Conservation (phyloP, 2,797 vertebrate genomes). For the Falco rusticolus region DNA sequence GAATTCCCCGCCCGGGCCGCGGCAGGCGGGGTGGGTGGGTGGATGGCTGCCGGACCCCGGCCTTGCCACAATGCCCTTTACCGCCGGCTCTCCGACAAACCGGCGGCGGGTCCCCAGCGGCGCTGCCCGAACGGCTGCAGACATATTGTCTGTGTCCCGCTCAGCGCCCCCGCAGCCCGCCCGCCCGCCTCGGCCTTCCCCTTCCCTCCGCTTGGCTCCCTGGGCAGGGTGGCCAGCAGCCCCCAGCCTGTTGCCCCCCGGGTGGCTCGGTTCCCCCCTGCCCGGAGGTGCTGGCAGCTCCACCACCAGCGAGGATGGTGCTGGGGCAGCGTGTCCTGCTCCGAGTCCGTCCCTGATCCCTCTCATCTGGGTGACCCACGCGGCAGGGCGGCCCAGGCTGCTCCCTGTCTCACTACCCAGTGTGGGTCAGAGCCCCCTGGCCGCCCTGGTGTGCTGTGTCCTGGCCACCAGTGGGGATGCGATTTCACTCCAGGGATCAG, state of each 20-base stretch:
- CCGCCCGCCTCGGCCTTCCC: neutral
- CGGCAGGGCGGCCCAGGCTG: neutral
- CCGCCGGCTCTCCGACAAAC: neutral
- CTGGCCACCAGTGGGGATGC: rapidly evolving
- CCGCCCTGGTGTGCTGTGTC: rapidly evolving
- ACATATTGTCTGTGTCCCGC: no score
- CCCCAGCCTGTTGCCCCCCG: neutral
- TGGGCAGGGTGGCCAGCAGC: neutral
- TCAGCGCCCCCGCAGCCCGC: no score
- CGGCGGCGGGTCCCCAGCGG: neutral
- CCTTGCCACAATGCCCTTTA: neutral
- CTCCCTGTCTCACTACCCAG: no score
- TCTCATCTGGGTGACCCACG: rapidly evolving
- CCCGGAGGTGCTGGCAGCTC: neutral
- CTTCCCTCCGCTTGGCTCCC: neutral
- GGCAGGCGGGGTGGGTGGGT: neutral
- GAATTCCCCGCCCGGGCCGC: neutral
- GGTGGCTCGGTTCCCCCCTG: rapidly evolving
- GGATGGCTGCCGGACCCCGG: neutral
- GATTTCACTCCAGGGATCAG: neutral
- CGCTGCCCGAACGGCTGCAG: neutral
- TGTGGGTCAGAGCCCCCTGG: rapidly evolving
- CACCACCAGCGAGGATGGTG: rapidly evolving
- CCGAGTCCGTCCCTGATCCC: neutral
- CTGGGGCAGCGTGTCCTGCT: neutral